Base-by-base conservation (phyloP, 2,888 invertebrate species). In the Hemaris fuciformis region DNA sequence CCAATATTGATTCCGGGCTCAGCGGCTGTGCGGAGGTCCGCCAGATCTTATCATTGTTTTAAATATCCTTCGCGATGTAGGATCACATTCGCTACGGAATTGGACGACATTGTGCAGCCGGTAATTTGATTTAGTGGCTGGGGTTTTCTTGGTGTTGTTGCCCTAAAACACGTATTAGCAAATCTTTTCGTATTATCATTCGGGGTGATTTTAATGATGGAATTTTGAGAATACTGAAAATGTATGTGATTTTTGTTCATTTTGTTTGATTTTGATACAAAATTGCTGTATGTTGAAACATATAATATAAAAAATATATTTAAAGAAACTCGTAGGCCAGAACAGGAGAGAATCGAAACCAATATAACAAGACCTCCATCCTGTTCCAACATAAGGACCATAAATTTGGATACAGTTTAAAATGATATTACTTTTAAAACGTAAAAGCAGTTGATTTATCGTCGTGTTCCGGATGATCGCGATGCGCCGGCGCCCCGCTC, bases 1-100 rank as follows among this genome's bases (percentile, higher is more conserved):
- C 85, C 80, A 79, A 86, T 91, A 91, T 91, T 91, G 90, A 91
- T 91, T 90, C 78, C 70, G 74, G 80, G 87, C 83, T 88, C 82
- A 83, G 72, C 65, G 73, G 72, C 73, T 70, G 73, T 70, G 67
- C 70, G 73, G 73, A 69, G 71, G 73, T 74, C 68, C 69, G 73
- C 65, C 69, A 65, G 84, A 85, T 86, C 80, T 81, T 88, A 88
- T 90, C 89, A 86, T 87, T 87, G 86, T 87, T 87, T 87, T 85
- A 85, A 88, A 87, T 82, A 85, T 75, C 73, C 76, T 76, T 74
- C 31, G 57, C 60, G 57, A 46, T 60, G 59, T 46, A 34, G 57
- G 64, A 53, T 67, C 69, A 70, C 74, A 71, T 76, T 68, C 67
- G 71, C 67, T 71, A 69, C 69, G 66, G 66, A 53, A 62, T 60